Conservation (phyloP, 2,113 vertebrate genomes). For the Ailurus styani region DNA sequence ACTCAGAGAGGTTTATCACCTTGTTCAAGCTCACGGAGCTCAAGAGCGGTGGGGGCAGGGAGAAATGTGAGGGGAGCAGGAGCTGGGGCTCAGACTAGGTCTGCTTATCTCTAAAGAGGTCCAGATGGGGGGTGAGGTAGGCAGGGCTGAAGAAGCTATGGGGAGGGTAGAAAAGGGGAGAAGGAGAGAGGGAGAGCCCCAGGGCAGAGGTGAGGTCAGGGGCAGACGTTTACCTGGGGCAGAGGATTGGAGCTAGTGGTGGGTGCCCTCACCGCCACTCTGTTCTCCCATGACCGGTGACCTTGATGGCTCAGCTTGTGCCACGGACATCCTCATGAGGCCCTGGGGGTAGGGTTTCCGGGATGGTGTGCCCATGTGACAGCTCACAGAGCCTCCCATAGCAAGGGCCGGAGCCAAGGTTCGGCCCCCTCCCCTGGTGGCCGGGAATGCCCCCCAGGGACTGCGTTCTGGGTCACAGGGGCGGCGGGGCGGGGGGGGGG, state of each 20-base stretch:
- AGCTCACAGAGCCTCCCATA: background rate
- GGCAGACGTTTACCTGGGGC: background rate
- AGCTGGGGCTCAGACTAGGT: background rate
- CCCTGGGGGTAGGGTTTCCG: background rate
- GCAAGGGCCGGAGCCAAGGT: background rate
- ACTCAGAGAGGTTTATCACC: background rate
- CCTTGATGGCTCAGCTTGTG: background rate
- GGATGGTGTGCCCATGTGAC: background rate
- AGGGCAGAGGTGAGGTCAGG: background rate
- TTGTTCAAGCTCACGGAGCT: background rate
- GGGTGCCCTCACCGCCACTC: background rate
- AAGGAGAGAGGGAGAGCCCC: background rate
- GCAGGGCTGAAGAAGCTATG: background rate
- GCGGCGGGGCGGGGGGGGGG: background rate
- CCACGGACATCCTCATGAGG: slow-evolving; percentile 1
- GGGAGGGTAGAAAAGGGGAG: background rate
- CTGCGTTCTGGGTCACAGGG: background rate
- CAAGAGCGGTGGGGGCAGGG: background rate
- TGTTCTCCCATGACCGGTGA: background rate
- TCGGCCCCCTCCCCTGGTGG: background rate
- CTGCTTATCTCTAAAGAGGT: background rate
- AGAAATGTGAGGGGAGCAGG: background rate
- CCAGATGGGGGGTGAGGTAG: background rate
- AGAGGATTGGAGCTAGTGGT: background rate
- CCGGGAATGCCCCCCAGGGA: background rate